Evolutionary conservation across 1,140 invertebrate species (phyloP).

Genomic region (Thaumatotibia leucotreta): DNA sequence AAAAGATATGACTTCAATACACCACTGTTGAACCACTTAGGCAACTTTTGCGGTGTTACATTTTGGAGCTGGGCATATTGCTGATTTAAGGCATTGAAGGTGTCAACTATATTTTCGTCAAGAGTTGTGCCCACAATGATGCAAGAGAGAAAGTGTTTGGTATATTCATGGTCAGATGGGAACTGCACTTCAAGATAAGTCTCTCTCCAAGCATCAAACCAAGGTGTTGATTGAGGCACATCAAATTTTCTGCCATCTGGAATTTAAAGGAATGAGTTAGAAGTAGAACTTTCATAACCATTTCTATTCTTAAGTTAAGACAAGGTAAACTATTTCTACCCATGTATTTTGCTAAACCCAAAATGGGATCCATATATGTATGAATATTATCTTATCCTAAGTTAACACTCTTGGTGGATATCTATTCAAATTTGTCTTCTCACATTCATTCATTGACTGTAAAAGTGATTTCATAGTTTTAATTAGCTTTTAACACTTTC

Average conservation of each 20-base stretch:
- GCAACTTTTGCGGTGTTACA: conserved; percentile 84
- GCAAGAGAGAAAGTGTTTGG: conserved; percentile 95
- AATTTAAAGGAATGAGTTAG: conserved; percentile 42
- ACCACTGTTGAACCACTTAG: conserved; percentile 93
- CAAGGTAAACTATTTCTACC: too few species aligned
- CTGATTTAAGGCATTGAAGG: conserved; percentile 85
- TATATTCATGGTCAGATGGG: conserved; percentile 96
- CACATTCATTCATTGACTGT: too few species aligned
- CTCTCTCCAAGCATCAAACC: conserved; percentile 97
- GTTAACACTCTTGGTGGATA: too few species aligned
- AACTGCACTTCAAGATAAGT: conserved; percentile 93
- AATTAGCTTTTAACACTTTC: too few species aligned
- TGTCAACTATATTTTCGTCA: conserved; percentile 88
- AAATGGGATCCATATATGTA: too few species aligned
- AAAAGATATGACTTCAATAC: conserved; percentile 94
- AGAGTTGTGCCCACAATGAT: conserved; percentile 90
- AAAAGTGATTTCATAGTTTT: too few species aligned
- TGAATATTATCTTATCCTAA: too few species aligned
- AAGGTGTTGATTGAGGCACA: conserved; percentile 88
- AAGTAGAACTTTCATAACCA: not conserved
- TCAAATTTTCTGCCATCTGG: conserved; percentile 76
- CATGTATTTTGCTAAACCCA: too few species aligned
- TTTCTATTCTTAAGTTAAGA: not conserved
- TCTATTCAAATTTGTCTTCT: too few species aligned
- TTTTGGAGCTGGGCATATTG: conserved; percentile 88